These are phyloP conservation scores for Tryphoninae sp. DNA, from an alignment of 2,888 invertebrate species.

Conservation along the genomic window DNA sequence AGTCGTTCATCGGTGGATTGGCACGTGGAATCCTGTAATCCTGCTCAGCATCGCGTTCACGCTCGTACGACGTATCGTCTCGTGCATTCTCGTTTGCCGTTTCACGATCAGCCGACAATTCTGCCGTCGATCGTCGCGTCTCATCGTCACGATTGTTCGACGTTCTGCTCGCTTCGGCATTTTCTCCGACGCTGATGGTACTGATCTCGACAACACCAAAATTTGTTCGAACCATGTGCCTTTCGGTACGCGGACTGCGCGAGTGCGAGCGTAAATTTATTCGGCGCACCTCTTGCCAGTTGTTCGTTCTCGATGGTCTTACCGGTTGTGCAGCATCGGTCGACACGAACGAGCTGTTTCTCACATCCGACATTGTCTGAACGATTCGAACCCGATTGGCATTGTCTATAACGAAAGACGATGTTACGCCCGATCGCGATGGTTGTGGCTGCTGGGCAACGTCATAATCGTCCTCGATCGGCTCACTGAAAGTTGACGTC, in stretches of 20 bases:
- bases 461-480: slow-evolving; percentile 66
- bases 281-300: slow-evolving; percentile 71
- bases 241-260: slow-evolving; percentile 66
- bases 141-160: slow-evolving; percentile 63
- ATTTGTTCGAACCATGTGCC: slow-evolving; percentile 68
- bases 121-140: slow-evolving; percentile 46
- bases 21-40: slow-evolving; percentile 68
- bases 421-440: slow-evolving; percentile 74
- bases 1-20: slow-evolving; percentile 69
- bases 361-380: slow-evolving; percentile 69
- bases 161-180: slow-evolving; percentile 47
- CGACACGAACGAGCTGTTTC: slow-evolving; percentile 68
- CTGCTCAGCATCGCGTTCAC: slow-evolving; percentile 65
- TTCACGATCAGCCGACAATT: slow-evolving; percentile 22
- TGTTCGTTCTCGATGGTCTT: slow-evolving; percentile 69
- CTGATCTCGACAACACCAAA: slow-evolving; percentile 71
- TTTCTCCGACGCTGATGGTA: slow-evolving; percentile 57
- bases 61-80: slow-evolving; percentile 69
- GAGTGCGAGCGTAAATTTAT: slow-evolving; percentile 68
- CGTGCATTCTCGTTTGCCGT: slow-evolving; percentile 62
- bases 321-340: slow-evolving; percentile 69
- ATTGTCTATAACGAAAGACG: slow-evolving; percentile 76
- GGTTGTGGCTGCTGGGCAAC: slow-evolving; percentile 71
- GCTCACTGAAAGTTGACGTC: slow-evolving; percentile 57
- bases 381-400: slow-evolving; percentile 72